Evolutionary conservation across 2,797 vertebrate genomes (phyloP).

Genomic region (Phoxinus dragarum): DNA sequence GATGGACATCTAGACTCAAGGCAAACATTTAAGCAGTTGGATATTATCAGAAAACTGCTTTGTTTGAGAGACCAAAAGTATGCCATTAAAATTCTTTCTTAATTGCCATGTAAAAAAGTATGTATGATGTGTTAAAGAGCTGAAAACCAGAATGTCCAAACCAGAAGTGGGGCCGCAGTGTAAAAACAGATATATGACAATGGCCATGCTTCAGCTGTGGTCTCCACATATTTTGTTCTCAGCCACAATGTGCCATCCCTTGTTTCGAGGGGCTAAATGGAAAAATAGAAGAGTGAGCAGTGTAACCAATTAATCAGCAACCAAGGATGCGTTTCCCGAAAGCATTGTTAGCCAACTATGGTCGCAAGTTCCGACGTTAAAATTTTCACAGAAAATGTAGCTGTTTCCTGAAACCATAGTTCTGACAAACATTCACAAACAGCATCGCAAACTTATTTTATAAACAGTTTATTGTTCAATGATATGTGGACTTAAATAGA

Average conservation of each 20-base stretch:
- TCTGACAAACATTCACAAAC: background rate
- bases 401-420: background rate
- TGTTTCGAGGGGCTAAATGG: background rate
- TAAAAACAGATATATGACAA: conserved; percentile 58
- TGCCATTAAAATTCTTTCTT: conserved; percentile 64
- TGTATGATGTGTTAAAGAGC: conserved; percentile 70
- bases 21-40: conserved; percentile 10
- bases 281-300: background rate
- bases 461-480: background rate
- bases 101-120: conserved; percentile 56
- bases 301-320: conserved; percentile 11
- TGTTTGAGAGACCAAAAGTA: conserved; percentile 56
- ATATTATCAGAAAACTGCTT: conserved; percentile 44
- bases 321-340: background rate
- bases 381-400: background rate
- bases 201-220: conserved; percentile 12
- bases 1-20: conserved; percentile 20
- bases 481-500: background rate
- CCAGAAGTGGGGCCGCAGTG: conserved; percentile 63
- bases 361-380: background rate
- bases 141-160: conserved; percentile 70
- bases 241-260: conserved; percentile 20
- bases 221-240: background rate
- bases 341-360: background rate
- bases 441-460: background rate